Conservation (phyloP, 2,888 invertebrate species). For the Drosophila robusta region DNA sequence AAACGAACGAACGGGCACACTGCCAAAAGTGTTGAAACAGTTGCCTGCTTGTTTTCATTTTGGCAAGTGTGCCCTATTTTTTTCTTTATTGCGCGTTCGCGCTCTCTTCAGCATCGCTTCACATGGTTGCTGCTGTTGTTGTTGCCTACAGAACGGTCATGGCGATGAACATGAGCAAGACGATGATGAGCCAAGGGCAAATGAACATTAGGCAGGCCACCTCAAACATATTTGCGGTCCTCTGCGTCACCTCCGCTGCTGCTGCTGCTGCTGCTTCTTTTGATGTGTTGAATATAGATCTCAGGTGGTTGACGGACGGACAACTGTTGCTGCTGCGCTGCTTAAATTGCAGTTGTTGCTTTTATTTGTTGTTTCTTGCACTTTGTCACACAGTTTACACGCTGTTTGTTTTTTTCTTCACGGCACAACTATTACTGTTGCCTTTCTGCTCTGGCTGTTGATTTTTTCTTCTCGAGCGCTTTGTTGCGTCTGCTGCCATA, state of each 20-base stretch:
- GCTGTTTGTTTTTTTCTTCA: slow-evolving; percentile 7
- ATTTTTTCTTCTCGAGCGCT: slow-evolving; percentile 6
- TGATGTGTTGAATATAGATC: slow-evolving; percentile 27
- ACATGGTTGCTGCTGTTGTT: neutral
- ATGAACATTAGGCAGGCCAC: slow-evolving; percentile 88
- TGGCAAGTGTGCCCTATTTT: slow-evolving; percentile 68
- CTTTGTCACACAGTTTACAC: slow-evolving; percentile 23
- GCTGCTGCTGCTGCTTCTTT: neutral
- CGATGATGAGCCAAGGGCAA: slow-evolving; percentile 89
- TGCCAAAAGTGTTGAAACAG: slow-evolving; percentile 74
- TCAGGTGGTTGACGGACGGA: slow-evolving; percentile 22
- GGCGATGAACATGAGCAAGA: slow-evolving; percentile 88
- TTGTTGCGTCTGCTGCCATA: slow-evolving; percentile 52
- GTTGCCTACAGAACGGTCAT: slow-evolving; percentile 87
- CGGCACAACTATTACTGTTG: slow-evolving; percentile 16
- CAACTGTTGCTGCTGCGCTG: slow-evolving; percentile 65
- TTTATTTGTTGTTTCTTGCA: neutral
- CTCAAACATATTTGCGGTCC: slow-evolving; percentile 80
- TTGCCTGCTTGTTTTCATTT: slow-evolving; percentile 12
- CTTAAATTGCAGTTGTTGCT: slow-evolving; percentile 7
- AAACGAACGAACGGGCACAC: slow-evolving; percentile 63
- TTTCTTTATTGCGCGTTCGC: slow-evolving; percentile 8
- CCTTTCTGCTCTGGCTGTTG: slow-evolving; percentile 12
- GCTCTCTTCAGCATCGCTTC: slow-evolving; percentile 5
- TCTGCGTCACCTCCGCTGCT: neutral